Percentiles rank a stretch among this genome's conserved stretches.
These are phyloP conservation scores for Lutraria lutraria DNA, from an alignment of 2,888 invertebrate species.

Conservation along the genomic window DNA sequence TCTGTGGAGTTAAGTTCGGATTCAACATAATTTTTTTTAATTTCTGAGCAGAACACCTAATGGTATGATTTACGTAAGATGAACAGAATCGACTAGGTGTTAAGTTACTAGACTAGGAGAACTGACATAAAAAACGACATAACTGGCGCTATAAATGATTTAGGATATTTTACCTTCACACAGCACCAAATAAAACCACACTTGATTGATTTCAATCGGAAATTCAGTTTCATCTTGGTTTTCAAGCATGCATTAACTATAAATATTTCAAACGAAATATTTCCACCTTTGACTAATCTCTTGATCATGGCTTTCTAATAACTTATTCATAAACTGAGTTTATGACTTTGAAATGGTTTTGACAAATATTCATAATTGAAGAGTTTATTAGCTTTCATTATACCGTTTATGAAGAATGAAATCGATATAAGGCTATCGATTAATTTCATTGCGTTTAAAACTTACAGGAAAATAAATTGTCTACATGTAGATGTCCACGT, in stretches of 20 bases:
- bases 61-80: too few relatives aligned
- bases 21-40: too few relatives aligned
- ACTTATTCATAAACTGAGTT: background rate
- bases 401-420: background rate
- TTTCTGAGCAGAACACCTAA: too few relatives aligned
- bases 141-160: too few relatives aligned
- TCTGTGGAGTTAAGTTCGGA: too few relatives aligned
- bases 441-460: background rate
- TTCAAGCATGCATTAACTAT: background rate
- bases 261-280: background rate
- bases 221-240: conserved; percentile 13
- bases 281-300: background rate
- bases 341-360: conserved; percentile 12
- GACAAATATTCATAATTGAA: conserved; percentile 25
- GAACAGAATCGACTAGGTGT: too few relatives aligned
- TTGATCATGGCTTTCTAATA: background rate
- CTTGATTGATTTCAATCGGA: background rate
- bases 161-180: too few relatives aligned
- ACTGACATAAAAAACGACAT: too few relatives aligned
- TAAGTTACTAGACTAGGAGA: too few relatives aligned
- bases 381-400: conserved; percentile 2
- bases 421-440: background rate
- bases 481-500: background rate
- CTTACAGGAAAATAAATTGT: background rate
- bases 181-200: background rate